Base-by-base conservation (phyloP, 1,140 invertebrate species). In the Drosophila quadrilineata region DNA sequence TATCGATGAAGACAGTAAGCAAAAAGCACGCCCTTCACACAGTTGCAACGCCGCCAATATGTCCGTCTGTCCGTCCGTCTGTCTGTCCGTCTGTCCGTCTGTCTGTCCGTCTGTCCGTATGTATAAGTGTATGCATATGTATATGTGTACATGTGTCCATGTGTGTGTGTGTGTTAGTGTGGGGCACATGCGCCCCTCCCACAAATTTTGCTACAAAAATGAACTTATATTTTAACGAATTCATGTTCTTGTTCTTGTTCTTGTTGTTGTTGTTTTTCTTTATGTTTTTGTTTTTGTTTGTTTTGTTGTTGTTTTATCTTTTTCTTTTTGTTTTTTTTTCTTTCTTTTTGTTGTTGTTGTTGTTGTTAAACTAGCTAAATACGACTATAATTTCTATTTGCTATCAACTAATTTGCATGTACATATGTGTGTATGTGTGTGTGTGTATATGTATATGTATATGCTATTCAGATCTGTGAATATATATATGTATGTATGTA, bases 361-460 rank as follows among this genome's bases (percentile, higher is more conserved):
- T n/a, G n/a, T n/a, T n/a, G 35, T 71, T 46, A 54, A 59, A 64
- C 72, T 73, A 75, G 58, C 72, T 75, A 75, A 52, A 69, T 75
- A 71, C 54, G 50, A 64, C 72, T 77, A 69, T 22, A 50, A n/a
- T 49, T 58, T 21, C 35, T 41, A 48, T 53, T 3, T n/a, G n/a
- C n/a, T 31, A 38, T 58, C 24, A 19, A 19, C 8, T 35, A 29
- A 19, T 45, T 3, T 57, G 17, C 43, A 6, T 57, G 5, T 24
- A 14, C 48, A 21, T 58, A 28, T 56, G 14, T 16, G n/a, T 33
- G 16, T 33, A 10, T 33, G 12, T 33, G 5, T 57, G 19, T 36
- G 9, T 22, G 35, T 40, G 4, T 46, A 35, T 24, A 31, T 22
- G 14, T 62, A 76, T 77, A 63, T 60, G 50, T 41, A 41, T 41